Evolutionary conservation across 2,797 vertebrate genomes (phyloP).

Genomic region (Semaprochilodus insignis): DNA sequence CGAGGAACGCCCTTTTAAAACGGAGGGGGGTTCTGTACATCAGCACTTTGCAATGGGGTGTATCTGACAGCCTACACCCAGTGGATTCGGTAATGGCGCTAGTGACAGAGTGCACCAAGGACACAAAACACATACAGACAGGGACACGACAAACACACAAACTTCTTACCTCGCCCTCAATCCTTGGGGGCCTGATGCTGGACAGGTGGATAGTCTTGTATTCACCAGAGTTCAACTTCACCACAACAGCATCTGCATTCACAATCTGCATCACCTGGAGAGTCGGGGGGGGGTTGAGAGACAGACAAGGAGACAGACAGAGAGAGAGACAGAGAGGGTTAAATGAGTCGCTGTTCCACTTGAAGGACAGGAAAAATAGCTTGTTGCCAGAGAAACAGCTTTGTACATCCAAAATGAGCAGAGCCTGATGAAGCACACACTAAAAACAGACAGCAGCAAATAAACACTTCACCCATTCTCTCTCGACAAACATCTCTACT

Average conservation of each 20-base stretch:
- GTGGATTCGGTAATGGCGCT: conserved; percentile 48
- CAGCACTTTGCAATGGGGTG: conserved; percentile 52
- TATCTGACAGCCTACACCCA: conserved; percentile 44
- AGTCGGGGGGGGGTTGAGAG: too few species aligned
- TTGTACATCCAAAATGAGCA: conserved; percentile 20
- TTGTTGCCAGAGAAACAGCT: conserved; percentile 56
- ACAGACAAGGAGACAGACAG: conserved; percentile 1
- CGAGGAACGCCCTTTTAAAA: conserved; percentile 46
- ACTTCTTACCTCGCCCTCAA: conserved; percentile 87
- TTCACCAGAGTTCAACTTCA: conserved; percentile 94
- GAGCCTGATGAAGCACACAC: conserved; percentile 20
- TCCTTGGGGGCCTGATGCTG: conserved; percentile 93
- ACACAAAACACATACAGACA: conserved; percentile 16
- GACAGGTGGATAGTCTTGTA: conserved; percentile 96
- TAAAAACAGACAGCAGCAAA: conserved; percentile 30
- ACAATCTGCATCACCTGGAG: conserved; percentile 94
- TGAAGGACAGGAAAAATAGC: conserved; percentile 41
- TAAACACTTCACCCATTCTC: conserved; percentile 49
- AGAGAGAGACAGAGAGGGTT: conserved; percentile 3
- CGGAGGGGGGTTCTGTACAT: conserved; percentile 34
- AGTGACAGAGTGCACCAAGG: conserved; percentile 38
- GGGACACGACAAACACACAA: not conserved
- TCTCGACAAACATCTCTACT: conserved; percentile 28
- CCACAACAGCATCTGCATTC: conserved; percentile 93
- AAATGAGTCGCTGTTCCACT: conserved; percentile 28